These are phyloP conservation scores for Argopecten irradians DNA, from an alignment of 1,140 invertebrate species.

Conservation along the genomic window DNA sequence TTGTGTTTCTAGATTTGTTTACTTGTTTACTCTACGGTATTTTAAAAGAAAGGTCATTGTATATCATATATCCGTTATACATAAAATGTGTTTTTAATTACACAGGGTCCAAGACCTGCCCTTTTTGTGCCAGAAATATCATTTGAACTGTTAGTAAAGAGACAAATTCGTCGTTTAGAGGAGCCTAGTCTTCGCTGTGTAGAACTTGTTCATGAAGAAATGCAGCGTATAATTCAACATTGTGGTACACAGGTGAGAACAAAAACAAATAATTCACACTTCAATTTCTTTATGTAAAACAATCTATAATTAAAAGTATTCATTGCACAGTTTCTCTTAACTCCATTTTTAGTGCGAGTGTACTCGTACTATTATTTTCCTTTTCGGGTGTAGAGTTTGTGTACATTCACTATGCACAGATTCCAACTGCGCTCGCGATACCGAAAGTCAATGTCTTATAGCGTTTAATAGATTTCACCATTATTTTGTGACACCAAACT, in stretches of 20 bases:
- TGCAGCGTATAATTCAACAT: constrained; percentile 99
- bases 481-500: too few relatives aligned
- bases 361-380: too few relatives aligned
- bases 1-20: too few relatives aligned
- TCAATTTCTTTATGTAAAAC: not conserved
- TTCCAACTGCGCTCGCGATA: too few relatives aligned
- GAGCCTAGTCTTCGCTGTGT: constrained; percentile 98
- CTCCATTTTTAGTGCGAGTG: too few relatives aligned
- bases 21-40: too few relatives aligned
- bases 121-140: constrained; percentile 96
- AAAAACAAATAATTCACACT: not conserved
- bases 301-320: not conserved
- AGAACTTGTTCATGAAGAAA: constrained; percentile 98
- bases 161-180: constrained; percentile 96
- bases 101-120: constrained; percentile 92
- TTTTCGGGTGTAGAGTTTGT: too few relatives aligned
- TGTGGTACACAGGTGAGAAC: constrained; percentile 86
- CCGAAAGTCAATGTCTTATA: too few relatives aligned
- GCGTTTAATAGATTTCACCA: too few relatives aligned
- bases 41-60: too few relatives aligned
- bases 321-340: not conserved
- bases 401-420: too few relatives aligned
- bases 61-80: too few relatives aligned
- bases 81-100: constrained; percentile 29
- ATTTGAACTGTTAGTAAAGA: constrained; percentile 94